These are phyloP conservation scores for Catalaphyllia jardinei DNA, from an alignment of 64 coral and sea anemone genomes.

Conservation along the genomic window DNA sequence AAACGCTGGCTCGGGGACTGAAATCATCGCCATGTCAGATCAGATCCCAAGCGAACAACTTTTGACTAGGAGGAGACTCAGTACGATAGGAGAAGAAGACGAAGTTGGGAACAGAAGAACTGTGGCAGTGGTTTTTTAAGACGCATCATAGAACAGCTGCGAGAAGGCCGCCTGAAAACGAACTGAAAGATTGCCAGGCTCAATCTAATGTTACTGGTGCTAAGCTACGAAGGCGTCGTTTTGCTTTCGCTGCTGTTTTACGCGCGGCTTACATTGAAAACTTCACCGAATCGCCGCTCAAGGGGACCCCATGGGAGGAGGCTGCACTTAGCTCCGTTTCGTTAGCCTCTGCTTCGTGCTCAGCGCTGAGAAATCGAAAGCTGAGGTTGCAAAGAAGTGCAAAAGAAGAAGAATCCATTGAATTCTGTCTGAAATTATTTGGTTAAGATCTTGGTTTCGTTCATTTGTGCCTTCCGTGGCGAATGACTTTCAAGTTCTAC, in stretches of 20 bases:
- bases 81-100: neutral
- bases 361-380: neutral
- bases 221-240: neutral
- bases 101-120: neutral
- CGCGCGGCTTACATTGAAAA: neutral
- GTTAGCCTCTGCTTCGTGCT: neutral
- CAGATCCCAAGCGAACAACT: neutral
- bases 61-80: neutral
- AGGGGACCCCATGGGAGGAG: slow-evolving; percentile 34
- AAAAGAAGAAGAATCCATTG: neutral
- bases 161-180: neutral
- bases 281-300: neutral
- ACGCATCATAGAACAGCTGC: neutral
- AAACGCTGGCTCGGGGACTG: too few species aligned
- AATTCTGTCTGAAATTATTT: slow-evolving; percentile 20
- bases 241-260: neutral
- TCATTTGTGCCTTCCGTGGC: too few species aligned
- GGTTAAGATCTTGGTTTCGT: neutral
- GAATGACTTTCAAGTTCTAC: too few species aligned
- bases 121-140: neutral
- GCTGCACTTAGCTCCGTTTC: neutral
- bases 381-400: neutral
- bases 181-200: neutral
- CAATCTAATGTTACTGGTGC: neutral
- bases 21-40: neutral